Percentiles rank a stretch among this genome's conserved stretches.
Evolutionary conservation across 2,797 vertebrate species (phyloP).

Genomic region (Tarsius wallacei): DNA sequence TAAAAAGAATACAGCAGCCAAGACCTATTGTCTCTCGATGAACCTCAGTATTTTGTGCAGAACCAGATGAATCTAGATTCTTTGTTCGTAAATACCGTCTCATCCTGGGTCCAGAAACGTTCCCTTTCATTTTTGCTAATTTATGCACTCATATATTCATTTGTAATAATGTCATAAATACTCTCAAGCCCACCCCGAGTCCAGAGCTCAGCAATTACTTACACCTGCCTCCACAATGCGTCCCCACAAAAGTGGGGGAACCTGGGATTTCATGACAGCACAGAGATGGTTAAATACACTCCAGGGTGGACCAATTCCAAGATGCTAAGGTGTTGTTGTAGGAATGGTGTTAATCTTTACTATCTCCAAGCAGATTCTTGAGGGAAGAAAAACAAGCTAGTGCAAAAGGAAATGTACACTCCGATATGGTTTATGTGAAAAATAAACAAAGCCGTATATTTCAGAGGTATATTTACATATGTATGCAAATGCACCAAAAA

Average conservation of each 20-base stretch:
- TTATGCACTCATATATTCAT: constrained; percentile 45
- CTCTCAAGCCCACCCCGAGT: constrained; percentile 3
- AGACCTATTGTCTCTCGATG: constrained; percentile 65
- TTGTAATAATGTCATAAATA: not conserved
- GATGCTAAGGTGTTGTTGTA: not conserved
- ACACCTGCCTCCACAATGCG: constrained; percentile 15
- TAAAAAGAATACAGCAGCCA: constrained; percentile 47
- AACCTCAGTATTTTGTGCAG: constrained; percentile 36
- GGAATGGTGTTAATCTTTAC: not conserved
- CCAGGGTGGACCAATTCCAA: accelerated
- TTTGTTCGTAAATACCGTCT: constrained; percentile 65
- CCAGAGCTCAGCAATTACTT: not conserved
- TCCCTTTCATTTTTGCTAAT: constrained; percentile 49
- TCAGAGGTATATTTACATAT: not conserved
- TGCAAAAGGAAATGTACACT: not conserved
- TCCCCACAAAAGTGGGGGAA: not conserved
- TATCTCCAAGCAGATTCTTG: not conserved
- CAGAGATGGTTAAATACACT: not conserved
- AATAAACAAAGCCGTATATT: not conserved
- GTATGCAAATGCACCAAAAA: not conserved
- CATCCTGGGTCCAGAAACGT: not conserved
- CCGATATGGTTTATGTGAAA: not conserved
- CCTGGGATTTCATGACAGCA: not conserved
- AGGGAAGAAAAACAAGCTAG: not conserved
- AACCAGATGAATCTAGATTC: constrained; percentile 41